phyloP scores from a whole-genome alignment of 2,113 vertebrate species.

The Corythornis vintsioides region DNA sequence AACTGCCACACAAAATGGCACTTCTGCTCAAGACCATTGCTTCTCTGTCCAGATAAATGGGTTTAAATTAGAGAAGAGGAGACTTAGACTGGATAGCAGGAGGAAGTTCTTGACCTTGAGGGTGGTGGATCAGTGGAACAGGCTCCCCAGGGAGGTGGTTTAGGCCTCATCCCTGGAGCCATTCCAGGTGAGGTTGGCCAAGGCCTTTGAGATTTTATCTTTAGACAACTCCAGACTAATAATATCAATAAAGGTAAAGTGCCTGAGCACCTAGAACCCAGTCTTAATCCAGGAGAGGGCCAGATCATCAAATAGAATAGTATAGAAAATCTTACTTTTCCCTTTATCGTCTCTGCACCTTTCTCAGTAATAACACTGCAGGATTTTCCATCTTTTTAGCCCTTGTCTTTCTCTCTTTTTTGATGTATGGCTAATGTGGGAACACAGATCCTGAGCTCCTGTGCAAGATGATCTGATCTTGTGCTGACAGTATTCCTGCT shows the following conservation, averaged over 20 bases:
- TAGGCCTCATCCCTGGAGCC: no score
- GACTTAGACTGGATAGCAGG: no score
- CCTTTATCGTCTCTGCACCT: background rate
- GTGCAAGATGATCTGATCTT: background rate
- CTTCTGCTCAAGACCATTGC: background rate
- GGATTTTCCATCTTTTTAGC: background rate
- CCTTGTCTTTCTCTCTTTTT: background rate
- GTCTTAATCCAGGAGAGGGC: background rate
- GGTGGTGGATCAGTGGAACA: no score
- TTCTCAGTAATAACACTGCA: background rate
- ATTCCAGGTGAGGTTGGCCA: no score
- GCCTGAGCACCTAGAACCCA: background rate
- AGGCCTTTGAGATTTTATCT: background rate
- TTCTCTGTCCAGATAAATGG: background rate
- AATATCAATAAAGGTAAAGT: fast-evolving
- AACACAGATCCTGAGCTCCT: background rate
- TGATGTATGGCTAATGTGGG: background rate
- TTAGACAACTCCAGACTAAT: background rate
- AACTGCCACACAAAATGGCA: background rate
- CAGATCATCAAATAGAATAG: background rate
- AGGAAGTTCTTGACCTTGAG: no score
- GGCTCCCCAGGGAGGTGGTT: no score
- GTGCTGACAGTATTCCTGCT: background rate
- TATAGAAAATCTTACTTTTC: background rate
- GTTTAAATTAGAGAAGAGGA: no score